Conservation (phyloP, 2,888 invertebrate genomes). For the Ophioninae sp. region DNA sequence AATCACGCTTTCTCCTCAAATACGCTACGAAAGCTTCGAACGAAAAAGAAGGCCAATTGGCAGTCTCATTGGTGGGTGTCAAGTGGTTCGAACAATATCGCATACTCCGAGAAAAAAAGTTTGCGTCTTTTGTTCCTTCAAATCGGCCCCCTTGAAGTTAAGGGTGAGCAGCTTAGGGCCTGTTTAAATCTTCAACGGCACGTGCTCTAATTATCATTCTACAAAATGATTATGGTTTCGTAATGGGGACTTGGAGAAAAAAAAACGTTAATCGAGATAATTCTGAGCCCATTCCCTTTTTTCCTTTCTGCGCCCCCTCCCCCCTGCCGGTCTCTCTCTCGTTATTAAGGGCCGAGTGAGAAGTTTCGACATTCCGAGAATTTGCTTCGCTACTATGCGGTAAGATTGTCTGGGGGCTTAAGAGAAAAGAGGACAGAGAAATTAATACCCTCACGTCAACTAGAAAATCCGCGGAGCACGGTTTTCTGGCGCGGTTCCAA, state of each 20-base stretch:
- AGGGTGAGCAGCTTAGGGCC: background rate
- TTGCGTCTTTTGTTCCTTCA: background rate
- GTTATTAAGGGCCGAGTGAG: constrained; percentile 7
- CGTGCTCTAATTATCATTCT: constrained; percentile 27
- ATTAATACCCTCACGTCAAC: constrained; percentile 59
- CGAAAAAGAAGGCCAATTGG: background rate
- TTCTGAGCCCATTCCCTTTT: background rate
- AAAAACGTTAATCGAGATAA: constrained; percentile 19
- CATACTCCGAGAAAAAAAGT: background rate
- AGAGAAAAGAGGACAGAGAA: constrained; percentile 44
- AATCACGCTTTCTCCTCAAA: constrained; percentile 10
- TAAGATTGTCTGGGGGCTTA: constrained; percentile 2
- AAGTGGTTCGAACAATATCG: background rate
- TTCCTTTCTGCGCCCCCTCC: background rate
- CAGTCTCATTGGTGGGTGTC: background rate
- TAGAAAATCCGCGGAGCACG: constrained; percentile 59
- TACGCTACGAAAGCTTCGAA: constrained; percentile 2
- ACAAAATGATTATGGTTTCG: constrained; percentile 28
- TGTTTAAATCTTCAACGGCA: constrained; percentile 29
- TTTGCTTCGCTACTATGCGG: constrained; percentile 16
- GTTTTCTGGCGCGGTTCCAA: constrained; percentile 55
- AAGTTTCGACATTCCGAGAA: constrained; percentile 31
- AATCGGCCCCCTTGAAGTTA: constrained; percentile 7
- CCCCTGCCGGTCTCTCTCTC: background rate
- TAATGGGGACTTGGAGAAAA: background rate